phyloP scores from a whole-genome alignment of 2,113 vertebrate species.

The Eublepharis macularius region DNA sequence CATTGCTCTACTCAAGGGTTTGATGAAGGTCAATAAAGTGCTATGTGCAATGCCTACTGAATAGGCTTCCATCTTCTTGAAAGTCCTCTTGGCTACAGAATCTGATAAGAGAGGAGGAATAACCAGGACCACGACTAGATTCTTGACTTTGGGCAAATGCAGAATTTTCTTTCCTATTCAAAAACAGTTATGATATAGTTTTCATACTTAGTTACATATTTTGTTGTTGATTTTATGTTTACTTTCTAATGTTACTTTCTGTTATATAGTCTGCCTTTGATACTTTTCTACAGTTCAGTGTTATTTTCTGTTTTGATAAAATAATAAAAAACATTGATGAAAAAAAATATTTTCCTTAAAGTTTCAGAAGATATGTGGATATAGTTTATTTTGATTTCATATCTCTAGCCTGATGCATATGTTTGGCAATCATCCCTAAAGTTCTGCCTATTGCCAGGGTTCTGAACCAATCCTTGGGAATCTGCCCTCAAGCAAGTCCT shows the following conservation, averaged over 20 bases:
- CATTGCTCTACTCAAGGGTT: conserved; percentile 12
- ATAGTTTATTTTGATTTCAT: not conserved
- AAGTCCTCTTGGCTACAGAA: not conserved
- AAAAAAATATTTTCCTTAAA: not conserved
- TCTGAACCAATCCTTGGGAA: too few species aligned
- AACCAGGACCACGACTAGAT: not conserved
- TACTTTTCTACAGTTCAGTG: too few species aligned
- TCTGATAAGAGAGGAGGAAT: not conserved
- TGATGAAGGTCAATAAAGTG: conserved; percentile 19
- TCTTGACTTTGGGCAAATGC: not conserved
- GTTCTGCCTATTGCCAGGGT: too few species aligned
- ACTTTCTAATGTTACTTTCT: too few species aligned
- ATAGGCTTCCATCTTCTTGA: conserved; percentile 1
- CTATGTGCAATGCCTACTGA: not conserved
- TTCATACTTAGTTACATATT: too few species aligned
- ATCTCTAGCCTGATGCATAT: not conserved
- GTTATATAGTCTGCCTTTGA: too few species aligned
- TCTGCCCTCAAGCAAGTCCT: too few species aligned
- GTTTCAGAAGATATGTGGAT: not conserved
- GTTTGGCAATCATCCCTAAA: too few species aligned
- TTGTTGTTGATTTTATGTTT: too few species aligned
- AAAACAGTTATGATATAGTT: not conserved
- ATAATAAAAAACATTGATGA: too few species aligned
- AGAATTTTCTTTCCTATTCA: not conserved
- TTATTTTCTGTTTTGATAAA: too few species aligned